Base-by-base conservation (phyloP, 1,140 invertebrate genomes). In the Drosophila rhopaloa region DNA sequence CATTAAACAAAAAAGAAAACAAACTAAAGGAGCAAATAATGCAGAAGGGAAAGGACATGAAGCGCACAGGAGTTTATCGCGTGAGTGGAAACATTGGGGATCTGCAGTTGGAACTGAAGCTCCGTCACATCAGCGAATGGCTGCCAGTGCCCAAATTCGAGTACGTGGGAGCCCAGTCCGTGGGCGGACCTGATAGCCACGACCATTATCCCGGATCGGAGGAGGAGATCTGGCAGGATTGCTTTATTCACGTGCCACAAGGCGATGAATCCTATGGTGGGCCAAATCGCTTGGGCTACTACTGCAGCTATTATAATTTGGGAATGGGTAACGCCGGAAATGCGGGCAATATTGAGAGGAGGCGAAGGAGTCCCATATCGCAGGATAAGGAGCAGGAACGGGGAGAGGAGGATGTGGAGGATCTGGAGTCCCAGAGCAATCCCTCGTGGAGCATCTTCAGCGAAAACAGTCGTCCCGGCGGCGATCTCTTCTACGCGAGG, bases 11-110 rank as follows among this genome's bases (percentile, higher is more conserved):
- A 16, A 48, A 11, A 9, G 29, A 9, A 14, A 29, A 4, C 0
- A 1, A 5, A 6, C 0, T n/a, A 10, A 5, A 10, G 5, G 5
- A 29, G 2, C 4, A 19, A 10, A 19, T 24, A 7, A 29, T 54
- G 53, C 5, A 0, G 2, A 16, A 54, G 5, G n/a, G n/a, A 37
- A 38, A 0, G n/a, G 43, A 16, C 43, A 73, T 93, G 91, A 85
- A 93, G 53, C 79, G 76, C n/a, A 85, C 93, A 0, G 93, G 91
- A 4, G 92, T 84, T 46, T 94, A 94, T 65, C 91, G 91, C 10
- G 91, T 94, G 24, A 91, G 75, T 32, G 93, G 94, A 24, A 92
- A 93, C 13, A 94, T 94, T 27, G 73, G 83, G 4, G 93, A 94
- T 58, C 93, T 94, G 5, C 93, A 93, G 76, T 61, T 94, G 66